A percentile compares a stretch with the other conserved stretches of the same genome.
Conservation (phyloP, 2,797 vertebrate genomes). For the Bryconaethiops microstoma region DNA sequence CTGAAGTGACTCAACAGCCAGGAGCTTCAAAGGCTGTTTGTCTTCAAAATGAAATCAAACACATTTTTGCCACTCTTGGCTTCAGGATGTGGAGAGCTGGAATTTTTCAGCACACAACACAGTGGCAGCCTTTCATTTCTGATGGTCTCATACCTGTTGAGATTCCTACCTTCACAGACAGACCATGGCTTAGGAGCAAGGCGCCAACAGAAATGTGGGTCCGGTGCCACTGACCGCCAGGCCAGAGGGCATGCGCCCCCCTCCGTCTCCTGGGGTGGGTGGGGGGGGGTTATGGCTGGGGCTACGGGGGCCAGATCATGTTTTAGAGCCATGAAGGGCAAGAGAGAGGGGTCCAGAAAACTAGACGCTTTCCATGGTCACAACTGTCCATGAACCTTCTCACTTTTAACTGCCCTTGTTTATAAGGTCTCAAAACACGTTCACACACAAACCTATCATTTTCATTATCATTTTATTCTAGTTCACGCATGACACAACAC, state of each 20-base stretch:
- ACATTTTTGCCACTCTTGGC: constrained; percentile 32
- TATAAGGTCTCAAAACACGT: too few species aligned
- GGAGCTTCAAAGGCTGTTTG: constrained; percentile 11
- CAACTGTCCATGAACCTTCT: constrained; percentile 61
- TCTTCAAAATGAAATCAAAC: constrained; percentile 37
- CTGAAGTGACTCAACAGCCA: constrained; percentile 2
- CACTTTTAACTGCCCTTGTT: not conserved
- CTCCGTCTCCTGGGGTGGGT: constrained; percentile 45
- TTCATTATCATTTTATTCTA: not conserved
- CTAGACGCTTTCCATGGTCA: constrained; percentile 66
- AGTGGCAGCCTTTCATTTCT: constrained; percentile 32
- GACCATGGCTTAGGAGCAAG: constrained; percentile 42
- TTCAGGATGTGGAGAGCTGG: constrained; percentile 5
- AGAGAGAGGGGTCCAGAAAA: constrained; percentile 63
- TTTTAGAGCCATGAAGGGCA: constrained; percentile 69
- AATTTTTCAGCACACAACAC: constrained; percentile 27
- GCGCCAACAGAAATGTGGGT: constrained; percentile 69
- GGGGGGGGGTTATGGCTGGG: not conserved
- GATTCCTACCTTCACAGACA: constrained; percentile 9
- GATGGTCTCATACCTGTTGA: constrained; percentile 22
- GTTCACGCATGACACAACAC: too few species aligned
- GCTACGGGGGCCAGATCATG: constrained; percentile 2
- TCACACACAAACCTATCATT: too few species aligned
- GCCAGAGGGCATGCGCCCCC: constrained; percentile 54
- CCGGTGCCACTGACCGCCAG: constrained; percentile 70